phyloP scores from a whole-genome alignment of 2,888 invertebrate genomes.

The Deilephila porcellus region DNA sequence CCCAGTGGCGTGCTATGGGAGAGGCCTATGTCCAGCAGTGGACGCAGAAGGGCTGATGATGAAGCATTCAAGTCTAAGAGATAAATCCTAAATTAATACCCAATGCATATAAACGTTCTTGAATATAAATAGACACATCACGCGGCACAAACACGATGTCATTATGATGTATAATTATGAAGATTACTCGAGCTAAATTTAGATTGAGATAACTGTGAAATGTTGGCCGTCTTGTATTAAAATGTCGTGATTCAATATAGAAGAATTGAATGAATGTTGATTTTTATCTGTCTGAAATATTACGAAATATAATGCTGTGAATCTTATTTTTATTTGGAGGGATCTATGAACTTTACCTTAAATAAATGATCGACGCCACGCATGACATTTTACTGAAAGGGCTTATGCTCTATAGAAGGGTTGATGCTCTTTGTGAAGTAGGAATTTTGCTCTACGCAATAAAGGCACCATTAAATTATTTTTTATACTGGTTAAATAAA shows the following conservation, averaged over 20 bases:
- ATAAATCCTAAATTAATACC: conserved; percentile 5
- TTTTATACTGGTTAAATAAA: too few relatives aligned
- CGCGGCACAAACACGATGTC: neutral
- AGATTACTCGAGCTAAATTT: conserved; percentile 14
- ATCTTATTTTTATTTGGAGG: neutral
- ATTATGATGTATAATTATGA: conserved; percentile 12
- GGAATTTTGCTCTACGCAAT: too few relatives aligned
- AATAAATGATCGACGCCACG: too few relatives aligned
- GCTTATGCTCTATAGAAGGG: too few relatives aligned
- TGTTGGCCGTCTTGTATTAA: neutral
- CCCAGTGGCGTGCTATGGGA: too few relatives aligned
- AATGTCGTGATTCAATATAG: neutral
- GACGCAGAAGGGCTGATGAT: too few relatives aligned
- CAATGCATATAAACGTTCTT: conserved; percentile 6
- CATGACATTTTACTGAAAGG: too few relatives aligned
- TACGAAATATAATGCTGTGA: neutral
- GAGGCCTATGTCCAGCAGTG: too few relatives aligned
- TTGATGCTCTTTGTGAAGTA: too few relatives aligned
- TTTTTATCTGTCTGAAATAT: neutral
- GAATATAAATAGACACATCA: conserved; percentile 12
- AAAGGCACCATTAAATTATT: too few relatives aligned
- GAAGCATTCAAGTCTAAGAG: too few relatives aligned
- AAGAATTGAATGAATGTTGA: neutral
- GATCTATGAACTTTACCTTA: too few relatives aligned
- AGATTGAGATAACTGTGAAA: conserved; percentile 10